Conservation (phyloP, 2,888 invertebrate genomes). For the Esperia sulphurella region DNA sequence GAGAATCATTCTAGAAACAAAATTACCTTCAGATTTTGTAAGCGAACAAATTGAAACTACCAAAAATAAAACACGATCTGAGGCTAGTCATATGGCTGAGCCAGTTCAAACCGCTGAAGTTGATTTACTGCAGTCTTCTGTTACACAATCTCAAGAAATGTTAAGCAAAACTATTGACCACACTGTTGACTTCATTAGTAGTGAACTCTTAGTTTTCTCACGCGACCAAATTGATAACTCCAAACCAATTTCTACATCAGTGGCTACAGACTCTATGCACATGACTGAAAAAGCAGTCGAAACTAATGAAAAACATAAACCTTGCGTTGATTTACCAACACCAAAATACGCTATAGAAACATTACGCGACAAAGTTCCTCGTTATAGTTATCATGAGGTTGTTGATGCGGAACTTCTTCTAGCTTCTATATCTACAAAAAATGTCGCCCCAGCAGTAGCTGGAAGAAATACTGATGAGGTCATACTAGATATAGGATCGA, state of each 20-base stretch:
- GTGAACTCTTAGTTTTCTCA: neutral
- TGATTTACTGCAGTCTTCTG: neutral
- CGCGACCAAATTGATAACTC: conserved; percentile 1
- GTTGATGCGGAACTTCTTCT: conserved; percentile 38
- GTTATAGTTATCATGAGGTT: conserved; percentile 42
- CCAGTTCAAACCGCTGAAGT: conserved; percentile 4
- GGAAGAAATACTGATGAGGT: conserved; percentile 4
- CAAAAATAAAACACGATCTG: neutral
- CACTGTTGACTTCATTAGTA: conserved; percentile 1
- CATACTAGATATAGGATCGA: conserved; percentile 14
- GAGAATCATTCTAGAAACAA: conserved; percentile 6
- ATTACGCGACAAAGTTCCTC: conserved; percentile 28
- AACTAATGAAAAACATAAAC: neutral
- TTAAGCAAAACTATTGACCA: neutral
- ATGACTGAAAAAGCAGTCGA: too few relatives aligned
- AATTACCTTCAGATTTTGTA: neutral
- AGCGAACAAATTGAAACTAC: neutral
- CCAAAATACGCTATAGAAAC: neutral
- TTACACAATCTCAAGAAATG: neutral
- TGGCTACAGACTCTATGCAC: neutral
- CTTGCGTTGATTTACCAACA: neutral
- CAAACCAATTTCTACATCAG: neutral
- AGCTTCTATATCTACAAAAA: conserved; percentile 13
- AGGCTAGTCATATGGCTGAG: neutral
- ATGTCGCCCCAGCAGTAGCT: neutral